Conservation (phyloP, 2,113 vertebrate species). For the Mola mola region DNA sequence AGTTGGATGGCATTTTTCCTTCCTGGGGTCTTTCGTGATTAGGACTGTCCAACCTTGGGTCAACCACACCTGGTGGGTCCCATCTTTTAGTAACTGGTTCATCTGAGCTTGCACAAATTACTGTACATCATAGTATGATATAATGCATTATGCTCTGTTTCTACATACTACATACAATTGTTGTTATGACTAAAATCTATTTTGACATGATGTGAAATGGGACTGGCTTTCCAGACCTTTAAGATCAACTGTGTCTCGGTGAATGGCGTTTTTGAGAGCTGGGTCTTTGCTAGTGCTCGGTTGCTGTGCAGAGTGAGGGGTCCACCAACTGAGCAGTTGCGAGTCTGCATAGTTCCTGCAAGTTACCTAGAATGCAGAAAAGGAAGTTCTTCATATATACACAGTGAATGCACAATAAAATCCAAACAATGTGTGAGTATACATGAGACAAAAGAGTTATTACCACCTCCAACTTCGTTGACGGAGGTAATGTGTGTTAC, state of each 20-base stretch:
- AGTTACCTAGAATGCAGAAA: conserved; percentile 80
- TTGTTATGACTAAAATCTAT: not conserved
- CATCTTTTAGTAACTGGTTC: no score
- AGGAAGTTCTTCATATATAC: not conserved
- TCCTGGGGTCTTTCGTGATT: no score
- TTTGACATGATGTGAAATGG: not conserved
- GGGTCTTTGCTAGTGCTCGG: not conserved
- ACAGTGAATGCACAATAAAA: not conserved
- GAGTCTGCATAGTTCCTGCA: conserved; percentile 85
- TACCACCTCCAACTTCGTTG: no score
- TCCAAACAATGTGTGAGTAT: not conserved
- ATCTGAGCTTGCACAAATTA: no score
- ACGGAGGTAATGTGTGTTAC: no score
- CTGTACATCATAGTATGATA: not conserved
- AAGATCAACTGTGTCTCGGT: conserved; percentile 11
- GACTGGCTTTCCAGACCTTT: conserved; percentile 50
- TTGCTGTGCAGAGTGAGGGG: not conserved
- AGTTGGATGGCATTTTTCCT: no score
- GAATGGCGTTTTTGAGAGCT: not conserved
- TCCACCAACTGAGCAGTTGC: conserved; percentile 72
- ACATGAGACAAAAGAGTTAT: not conserved
- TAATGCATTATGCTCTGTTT: no score
- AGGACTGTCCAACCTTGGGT: no score
- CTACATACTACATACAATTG: not conserved
- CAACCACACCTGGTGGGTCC: no score